Base-by-base conservation (phyloP, 2,113 vertebrate genomes). In the Dasyornis broadbenti region DNA sequence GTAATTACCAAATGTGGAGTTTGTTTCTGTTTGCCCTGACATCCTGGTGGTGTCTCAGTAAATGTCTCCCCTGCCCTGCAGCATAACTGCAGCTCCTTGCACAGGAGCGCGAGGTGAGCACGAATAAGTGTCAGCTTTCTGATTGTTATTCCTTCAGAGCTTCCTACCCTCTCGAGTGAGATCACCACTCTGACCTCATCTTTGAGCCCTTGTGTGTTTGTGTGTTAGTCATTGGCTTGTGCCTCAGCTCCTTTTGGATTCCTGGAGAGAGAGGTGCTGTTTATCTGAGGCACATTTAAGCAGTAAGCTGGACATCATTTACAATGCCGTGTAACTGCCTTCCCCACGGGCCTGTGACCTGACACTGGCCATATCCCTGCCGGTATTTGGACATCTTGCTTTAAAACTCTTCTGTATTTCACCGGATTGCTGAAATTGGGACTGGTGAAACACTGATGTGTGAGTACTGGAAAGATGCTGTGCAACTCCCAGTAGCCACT, bases 361-460 rank as follows among this genome's bases (percentile, higher is more conserved):
- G 42, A 10, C 13, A 1, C 18, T 3, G 40, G 35, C 40, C 47
- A 31, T 60, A 35, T 12, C 6, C 0, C 0, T 45, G 33, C 30
- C 45, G 50, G 14, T 11, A 4, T 24, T 78, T 45, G 13, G 26
- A 7, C 30, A 45, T 11, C 40, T 64, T 24, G 49, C 64, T 49
- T 84, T 54, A 60, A 77, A 68, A 37, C 35, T 7, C 59, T 33
- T 14, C 35, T 81, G 15, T 37, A 6, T 35, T 64, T 64, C 66
- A 37, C 49, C 35, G n/a, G 22, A 15, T 52, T 66, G 45, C 40
- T 50, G 49, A 50, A 23, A 54, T 35, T 31, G 37, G 52, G 28
- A 9, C 65, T 47, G 60, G 11, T 42, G 10, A 22, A 70, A 40
- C 19, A 35, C 39, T n/a, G 61, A 8, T 30, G 4, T 0, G 7